Percentiles rank a stretch among this genome's conserved stretches.
Evolutionary conservation across 2,113 vertebrate species (phyloP).

Genomic region (Sciurus niger): DNA sequence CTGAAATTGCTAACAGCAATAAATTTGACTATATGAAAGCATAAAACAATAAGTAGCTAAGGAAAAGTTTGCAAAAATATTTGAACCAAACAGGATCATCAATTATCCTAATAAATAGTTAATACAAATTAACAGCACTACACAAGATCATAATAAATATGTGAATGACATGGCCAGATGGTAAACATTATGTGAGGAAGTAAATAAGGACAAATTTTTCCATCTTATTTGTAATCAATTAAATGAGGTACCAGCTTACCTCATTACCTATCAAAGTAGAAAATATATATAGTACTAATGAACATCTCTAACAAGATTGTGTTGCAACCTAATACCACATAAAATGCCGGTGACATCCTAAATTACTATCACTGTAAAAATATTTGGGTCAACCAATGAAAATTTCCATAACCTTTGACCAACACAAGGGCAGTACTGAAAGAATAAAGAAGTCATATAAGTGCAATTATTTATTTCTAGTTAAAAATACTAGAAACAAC

Average conservation of each 20-base stretch:
- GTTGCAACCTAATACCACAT: too few relatives aligned
- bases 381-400: neutral
- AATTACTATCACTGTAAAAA: neutral
- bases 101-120: slow-evolving; percentile 3
- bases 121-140: neutral
- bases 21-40: neutral
- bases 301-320: neutral
- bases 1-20: neutral
- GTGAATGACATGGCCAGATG: neutral
- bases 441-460: neutral
- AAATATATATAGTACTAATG: neutral
- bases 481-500: neutral
- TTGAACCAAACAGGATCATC: neutral
- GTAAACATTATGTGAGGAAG: neutral
- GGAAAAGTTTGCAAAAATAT: neutral
- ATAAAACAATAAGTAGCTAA: neutral
- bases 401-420: neutral
- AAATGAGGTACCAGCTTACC: neutral
- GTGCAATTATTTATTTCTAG: neutral
- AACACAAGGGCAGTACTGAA: neutral
- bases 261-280: neutral
- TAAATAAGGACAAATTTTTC: neutral
- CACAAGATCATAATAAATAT: neutral
- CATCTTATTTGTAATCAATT: neutral
- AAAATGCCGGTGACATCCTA: neutral